Evolutionary conservation across 1,140 invertebrate genomes (phyloP).

Genomic region (Homalodisca vitripennis): DNA sequence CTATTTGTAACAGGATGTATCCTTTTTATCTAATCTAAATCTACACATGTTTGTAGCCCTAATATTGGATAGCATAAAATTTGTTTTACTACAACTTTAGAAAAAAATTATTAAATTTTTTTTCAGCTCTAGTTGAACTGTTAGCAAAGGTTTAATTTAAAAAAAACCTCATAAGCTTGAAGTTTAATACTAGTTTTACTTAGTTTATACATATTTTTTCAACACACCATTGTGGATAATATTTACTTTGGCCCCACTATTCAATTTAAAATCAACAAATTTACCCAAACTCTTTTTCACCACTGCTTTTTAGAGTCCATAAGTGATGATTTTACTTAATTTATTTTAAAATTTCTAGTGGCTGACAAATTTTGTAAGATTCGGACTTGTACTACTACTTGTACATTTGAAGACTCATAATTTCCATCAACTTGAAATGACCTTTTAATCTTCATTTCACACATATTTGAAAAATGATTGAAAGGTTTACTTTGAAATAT

Average conservation of each 20-base stretch:
- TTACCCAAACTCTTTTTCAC: background rate
- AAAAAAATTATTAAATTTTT: background rate
- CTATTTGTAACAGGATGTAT: background rate
- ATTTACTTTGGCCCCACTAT: background rate
- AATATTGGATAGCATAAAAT: background rate
- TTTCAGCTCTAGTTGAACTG: background rate
- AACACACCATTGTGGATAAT: background rate
- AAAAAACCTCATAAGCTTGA: background rate
- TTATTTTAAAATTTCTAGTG: background rate
- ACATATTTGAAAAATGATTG: background rate
- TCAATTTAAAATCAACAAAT: background rate
- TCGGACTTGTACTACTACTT: no score
- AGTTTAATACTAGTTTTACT: background rate
- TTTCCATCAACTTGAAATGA: background rate
- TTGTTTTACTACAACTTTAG: background rate
- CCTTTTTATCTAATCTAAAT: background rate
- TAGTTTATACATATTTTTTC: background rate
- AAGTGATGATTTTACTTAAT: background rate
- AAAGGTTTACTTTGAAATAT: background rate
- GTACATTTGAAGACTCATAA: background rate
- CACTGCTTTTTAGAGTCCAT: background rate
- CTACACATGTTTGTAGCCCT: background rate
- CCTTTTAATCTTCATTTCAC: background rate
- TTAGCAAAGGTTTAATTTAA: background rate
- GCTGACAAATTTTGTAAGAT: background rate